Conservation (phyloP, 2,888 invertebrate species). For the Drosophila longiperda region DNA sequence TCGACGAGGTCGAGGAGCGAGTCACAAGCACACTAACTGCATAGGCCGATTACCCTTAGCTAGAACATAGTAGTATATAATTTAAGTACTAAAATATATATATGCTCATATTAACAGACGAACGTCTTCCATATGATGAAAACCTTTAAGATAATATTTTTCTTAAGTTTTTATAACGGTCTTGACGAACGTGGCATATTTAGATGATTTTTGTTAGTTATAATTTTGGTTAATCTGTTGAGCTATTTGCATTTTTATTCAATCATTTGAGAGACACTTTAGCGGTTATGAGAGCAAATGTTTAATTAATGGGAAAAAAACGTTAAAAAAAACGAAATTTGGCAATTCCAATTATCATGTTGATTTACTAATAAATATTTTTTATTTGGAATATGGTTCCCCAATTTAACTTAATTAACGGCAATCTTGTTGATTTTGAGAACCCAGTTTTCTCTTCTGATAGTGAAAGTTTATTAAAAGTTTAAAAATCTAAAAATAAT, state of each 20-base stretch:
- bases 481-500: neutral
- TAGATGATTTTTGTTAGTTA: neutral
- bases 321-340: neutral
- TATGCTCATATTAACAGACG: constrained; percentile 5
- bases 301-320: neutral
- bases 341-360: neutral
- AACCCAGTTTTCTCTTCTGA: neutral
- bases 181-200: neutral
- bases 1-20: constrained; percentile 65
- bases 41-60: constrained; percentile 7
- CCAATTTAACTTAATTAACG: neutral
- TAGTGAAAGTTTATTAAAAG: neutral
- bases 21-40: constrained; percentile 11
- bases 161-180: neutral
- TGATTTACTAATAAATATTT: neutral
- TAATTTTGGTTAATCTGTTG: neutral
- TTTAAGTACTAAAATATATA: constrained; percentile 14
- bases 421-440: neutral
- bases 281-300: neutral
- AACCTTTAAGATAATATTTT: neutral
- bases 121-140: constrained; percentile 2
- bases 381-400: neutral
- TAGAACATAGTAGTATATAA: constrained; percentile 1
- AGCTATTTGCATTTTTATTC: neutral
- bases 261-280: neutral